Evolutionary conservation across 2,888 invertebrate genomes (phyloP), one percentile per base, ranked within the genome.

Genomic region (Neoitamus cyanurus): DNA sequence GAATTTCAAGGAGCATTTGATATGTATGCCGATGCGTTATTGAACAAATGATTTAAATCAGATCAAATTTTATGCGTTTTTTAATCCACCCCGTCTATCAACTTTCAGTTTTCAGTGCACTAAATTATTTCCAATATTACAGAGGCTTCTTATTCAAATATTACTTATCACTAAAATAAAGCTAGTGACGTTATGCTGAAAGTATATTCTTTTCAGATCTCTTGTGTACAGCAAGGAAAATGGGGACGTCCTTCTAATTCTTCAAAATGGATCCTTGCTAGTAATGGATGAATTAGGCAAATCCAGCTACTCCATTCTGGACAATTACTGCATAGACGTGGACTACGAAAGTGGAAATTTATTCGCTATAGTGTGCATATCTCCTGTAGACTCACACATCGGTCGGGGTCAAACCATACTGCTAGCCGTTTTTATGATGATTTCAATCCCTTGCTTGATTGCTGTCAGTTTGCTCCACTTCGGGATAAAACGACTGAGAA

Each of bases 241-340:
- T 6, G 89, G 89, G 34, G 91, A 91, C 85, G 85, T 86, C 1
- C 87, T 91, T 42, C 89, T 87, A 84, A 87, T 91, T 9, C 85
- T 91, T 15, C 91, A 91, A 87, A 90, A 91, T 86, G 91, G 91
- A 0, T 90, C 90, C 0, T 84, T 91, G 1, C 84, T 91, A 2
- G 86, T 90, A 20, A 89, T 90, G 86, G 90, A 91, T 75, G 87
- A 88, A 31, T 87, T 88, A 85, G 89, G 88, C n/a, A 90, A 90
- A 48, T 88, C 89, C 5, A 88, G 89, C 0, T 91, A 88, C 77
- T 87, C 88, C 1, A 87, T 91, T 5, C 87, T 89, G 73, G 84
- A 88, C 6, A 88, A 89, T 42, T 91, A 91, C 85, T 91, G 91
- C 83, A 34, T 91, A 31, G 91, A 91, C 83, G 88, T 89, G 20